Conservation (phyloP, 64 coral and sea anemone species). For the Pocillopora damicornis region DNA sequence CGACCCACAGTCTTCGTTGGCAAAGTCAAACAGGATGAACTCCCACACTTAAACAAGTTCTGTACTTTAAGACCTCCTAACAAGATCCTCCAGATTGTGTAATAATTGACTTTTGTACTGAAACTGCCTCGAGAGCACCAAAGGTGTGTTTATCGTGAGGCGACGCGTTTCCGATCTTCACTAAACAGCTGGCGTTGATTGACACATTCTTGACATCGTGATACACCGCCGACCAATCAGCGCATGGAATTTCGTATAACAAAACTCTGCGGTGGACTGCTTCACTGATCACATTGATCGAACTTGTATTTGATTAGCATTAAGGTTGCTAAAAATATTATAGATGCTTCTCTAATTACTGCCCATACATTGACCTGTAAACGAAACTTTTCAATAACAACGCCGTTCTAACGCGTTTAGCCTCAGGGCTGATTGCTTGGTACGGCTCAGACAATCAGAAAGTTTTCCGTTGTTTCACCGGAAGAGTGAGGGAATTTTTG, state of each 20-base stretch:
- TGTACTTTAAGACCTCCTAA: neutral
- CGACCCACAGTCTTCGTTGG: neutral
- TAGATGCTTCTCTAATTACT: neutral
- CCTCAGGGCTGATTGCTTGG: neutral
- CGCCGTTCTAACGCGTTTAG: neutral
- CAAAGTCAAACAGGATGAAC: neutral
- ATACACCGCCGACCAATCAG: constrained; percentile 52
- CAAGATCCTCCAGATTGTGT: neutral
- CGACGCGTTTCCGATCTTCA: constrained; percentile 33
- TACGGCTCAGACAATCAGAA: neutral
- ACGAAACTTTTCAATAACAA: constrained; percentile 18
- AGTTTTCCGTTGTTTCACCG: neutral
- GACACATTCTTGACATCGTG: constrained; percentile 61
- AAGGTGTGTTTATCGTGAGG: constrained; percentile 22
- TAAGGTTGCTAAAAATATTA: neutral
- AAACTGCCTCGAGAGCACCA: neutral
- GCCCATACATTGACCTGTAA: neutral
- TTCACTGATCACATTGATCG: constrained; percentile 1
- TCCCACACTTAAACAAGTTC: neutral
- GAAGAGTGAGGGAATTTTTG: neutral
- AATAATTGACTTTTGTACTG: neutral
- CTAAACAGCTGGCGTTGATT: constrained; percentile 35
- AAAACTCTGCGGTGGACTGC: constrained; percentile 15
- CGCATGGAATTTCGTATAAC: neutral
- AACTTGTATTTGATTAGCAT: neutral